Percentiles rank a stretch among this genome's conserved stretches.
Evolutionary conservation across 1,140 invertebrate genomes (phyloP).

Genomic region (Fragariocoptes setiger): DNA sequence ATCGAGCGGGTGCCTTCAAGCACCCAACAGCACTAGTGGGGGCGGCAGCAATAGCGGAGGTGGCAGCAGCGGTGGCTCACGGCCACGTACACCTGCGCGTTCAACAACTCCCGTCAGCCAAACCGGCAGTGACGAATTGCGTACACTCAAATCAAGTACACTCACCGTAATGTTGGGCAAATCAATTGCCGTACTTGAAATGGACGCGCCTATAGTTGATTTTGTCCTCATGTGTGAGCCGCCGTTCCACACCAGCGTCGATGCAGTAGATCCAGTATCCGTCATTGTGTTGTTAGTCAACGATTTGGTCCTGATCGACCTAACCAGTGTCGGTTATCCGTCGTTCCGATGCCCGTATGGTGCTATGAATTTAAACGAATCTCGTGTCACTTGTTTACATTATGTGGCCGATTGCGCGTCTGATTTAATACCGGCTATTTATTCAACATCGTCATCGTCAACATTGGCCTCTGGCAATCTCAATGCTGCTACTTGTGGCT

Average conservation of each 20-base stretch:
- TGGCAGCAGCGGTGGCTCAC: neutral
- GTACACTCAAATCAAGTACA: too few species aligned
- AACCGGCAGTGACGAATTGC: too few species aligned
- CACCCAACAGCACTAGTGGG: too few species aligned
- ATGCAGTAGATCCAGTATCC: conserved; percentile 82
- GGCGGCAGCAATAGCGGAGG: neutral
- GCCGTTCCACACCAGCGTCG: conserved; percentile 36
- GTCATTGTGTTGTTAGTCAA: conserved; percentile 86
- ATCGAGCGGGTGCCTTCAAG: too few species aligned
- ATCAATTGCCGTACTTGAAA: conserved; percentile 80
- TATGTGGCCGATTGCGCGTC: conserved; percentile 90
- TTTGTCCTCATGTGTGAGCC: conserved; percentile 80
- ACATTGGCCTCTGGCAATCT: conserved; percentile 21
- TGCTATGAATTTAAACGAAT: conserved; percentile 83
- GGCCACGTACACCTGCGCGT: too few species aligned
- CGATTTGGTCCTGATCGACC: conserved; percentile 88
- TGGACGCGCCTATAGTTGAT: conserved; percentile 92
- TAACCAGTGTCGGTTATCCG: conserved; percentile 63
- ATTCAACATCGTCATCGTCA: conserved; percentile 42
- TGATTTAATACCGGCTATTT: conserved; percentile 74
- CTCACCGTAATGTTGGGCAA: conserved; percentile 81
- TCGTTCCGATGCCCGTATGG: conserved; percentile 97
- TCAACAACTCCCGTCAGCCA: too few species aligned
- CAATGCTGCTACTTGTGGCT: conserved; percentile 14
- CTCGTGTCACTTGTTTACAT: conserved; percentile 69